Base-by-base conservation (phyloP, 1,140 invertebrate species). In the Vanessa tameamea region DNA sequence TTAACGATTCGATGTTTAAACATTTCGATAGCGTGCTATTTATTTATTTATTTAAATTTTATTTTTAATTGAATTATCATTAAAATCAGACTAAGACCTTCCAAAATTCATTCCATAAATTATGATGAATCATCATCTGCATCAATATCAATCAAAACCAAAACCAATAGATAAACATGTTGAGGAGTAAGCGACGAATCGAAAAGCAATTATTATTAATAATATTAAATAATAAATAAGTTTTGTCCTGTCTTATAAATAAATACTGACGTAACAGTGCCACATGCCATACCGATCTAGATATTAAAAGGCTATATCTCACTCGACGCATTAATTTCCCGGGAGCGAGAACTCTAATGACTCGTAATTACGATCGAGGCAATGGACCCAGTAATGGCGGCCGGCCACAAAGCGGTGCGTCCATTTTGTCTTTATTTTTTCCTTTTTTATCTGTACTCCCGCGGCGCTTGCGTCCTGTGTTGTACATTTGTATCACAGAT, bases 261-360 rank as follows among this genome's bases (percentile, higher is more conserved):
- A n/a, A 12, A n/a, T 37, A 74, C 20, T 47, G 51, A 31, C 23
- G 53, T 23, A 57, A 57, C 66, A 63, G 61, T 61, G 43, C 48
- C 65, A 51, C 65, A 59, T 23, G 70, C 63, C 47, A 69, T 59
- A 64, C 23, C 51, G 16, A 69, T 66, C 69, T 73, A 77, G 81
- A 85, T 87, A 89, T 89, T 89, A 87, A 89, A 89, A 89, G 84
- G 80, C 84, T 85, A 86, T 87, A 89, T 61, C 82, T 79, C 69
- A 57, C 53, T 57, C 50, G 50, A 57, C n/a, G 69, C 83, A 80
- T 85, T 87, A 87, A 87, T 81, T 78, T 78, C 78, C 78, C 78
- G 74, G 81, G 80, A 82, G 81, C 82, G 78, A 75, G 65, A 50
- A 70, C 69, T 85, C 87, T 89, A 90, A 90, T 89, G 88, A 89